Conservation (phyloP, 2,113 vertebrate species). For the Trichechus manatus region DNA sequence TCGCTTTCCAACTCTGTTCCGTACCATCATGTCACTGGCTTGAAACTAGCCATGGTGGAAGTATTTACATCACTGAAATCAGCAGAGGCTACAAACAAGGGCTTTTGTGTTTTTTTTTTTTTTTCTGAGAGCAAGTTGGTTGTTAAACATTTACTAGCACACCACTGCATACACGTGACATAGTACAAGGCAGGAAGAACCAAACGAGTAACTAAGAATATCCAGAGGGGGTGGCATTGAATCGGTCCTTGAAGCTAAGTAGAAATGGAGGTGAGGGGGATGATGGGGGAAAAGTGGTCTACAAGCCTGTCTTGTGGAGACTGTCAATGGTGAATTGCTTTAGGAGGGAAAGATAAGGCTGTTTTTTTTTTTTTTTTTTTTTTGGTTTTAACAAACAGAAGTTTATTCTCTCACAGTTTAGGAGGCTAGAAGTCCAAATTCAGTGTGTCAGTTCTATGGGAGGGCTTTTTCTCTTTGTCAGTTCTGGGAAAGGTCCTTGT, state of each 20-base stretch:
- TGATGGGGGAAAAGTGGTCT: not conserved
- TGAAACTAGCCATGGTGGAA: not conserved
- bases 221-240: not conserved
- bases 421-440: too few relatives aligned
- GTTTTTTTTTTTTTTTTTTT: not conserved
- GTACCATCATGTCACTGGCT: fast-evolving
- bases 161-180: not conserved
- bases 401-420: too few relatives aligned
- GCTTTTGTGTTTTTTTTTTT: not conserved
- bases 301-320: not conserved
- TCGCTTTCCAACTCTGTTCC: not conserved
- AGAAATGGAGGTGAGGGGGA: not conserved
- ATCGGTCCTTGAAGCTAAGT: not conserved
- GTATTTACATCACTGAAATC: not conserved
- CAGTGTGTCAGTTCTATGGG: too few relatives aligned
- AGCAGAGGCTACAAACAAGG: not conserved
- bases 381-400: too few relatives aligned
- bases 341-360: not conserved
- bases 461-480: too few relatives aligned
- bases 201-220: not conserved
- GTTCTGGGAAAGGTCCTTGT: too few relatives aligned
- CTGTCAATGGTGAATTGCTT: not conserved
- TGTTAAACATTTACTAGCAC: not conserved
- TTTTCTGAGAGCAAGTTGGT: not conserved
- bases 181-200: not conserved